Evolutionary conservation across 1,140 invertebrate genomes (phyloP), one percentile per base, ranked within the genome.

Genomic region (Bicyclus anynana): DNA sequence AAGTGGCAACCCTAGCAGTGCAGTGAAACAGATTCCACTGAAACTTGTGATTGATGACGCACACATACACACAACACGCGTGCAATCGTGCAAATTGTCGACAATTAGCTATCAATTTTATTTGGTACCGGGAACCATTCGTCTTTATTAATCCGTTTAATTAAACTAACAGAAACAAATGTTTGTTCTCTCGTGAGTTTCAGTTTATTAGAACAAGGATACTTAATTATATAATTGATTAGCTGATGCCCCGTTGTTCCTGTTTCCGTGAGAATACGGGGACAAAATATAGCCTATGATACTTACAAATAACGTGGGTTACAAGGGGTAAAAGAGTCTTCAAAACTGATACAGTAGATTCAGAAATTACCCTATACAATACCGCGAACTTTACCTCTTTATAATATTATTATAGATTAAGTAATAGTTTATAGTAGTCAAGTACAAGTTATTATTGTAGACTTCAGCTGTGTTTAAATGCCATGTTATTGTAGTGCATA

Each of bases 21-120:
- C 35, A 42, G 60, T 59, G 57, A 47, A 52, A 53, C 58, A 69
- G 69, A 71, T 73, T 65, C 64, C 58, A 72, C 59, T 72, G 76
- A 71, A 80, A 67, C 71, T 65, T 74, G 67, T 82, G 82, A 85
- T 83, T 83, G 82, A 85, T 85, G 79, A 74, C 62, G 38, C 61
- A 53, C 37, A 51, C 20, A 20, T 63, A 50, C 63, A 52, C 56
- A 59, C 62, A 56, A 56, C 27, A 57, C 56, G 47, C 55, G 40
- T 62, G 46, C 46, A 33, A 10, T 49, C 57, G 59, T 58, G 35
- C 50, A 49, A 62, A 58, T 63, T 60, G 51, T 57, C 58, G 62
- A 65, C 57, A 57, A 57, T 54, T 54, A 60, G 51, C 58, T 54
- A 60, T 60, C 52, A 53, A 60, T 60, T 60, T 60, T 60, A 60